phyloP scores from a whole-genome alignment of 2,797 vertebrate genomes.

The Pantherophis alleghaniensis region DNA sequence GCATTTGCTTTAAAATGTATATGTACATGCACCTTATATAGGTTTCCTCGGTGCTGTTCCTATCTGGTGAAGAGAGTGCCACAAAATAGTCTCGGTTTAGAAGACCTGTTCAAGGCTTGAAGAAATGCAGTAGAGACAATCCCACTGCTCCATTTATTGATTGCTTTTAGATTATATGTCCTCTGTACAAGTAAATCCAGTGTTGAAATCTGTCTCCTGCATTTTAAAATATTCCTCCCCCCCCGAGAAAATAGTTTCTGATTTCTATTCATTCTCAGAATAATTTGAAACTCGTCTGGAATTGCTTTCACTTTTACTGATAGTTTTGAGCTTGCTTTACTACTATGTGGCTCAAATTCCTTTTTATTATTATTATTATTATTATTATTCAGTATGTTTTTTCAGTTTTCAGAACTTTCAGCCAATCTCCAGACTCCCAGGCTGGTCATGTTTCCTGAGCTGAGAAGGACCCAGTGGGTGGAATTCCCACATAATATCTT shows the following conservation, averaged over 20 bases:
- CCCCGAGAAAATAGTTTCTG: neutral
- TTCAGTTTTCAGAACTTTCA: neutral
- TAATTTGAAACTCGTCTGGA: neutral
- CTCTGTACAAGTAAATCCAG: neutral
- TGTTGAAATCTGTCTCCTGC: neutral
- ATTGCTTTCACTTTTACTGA: neutral
- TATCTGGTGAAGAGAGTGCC: neutral
- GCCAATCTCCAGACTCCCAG: neutral
- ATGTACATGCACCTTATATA: neutral
- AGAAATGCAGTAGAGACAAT: neutral
- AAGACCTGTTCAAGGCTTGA: neutral
- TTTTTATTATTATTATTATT: neutral
- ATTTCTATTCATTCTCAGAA: neutral
- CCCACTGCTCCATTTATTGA: neutral
- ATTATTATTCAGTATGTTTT: neutral
- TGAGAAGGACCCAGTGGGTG: neutral
- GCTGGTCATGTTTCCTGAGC: neutral
- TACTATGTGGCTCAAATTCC: neutral
- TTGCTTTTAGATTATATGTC: neutral
- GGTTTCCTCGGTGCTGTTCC: neutral
- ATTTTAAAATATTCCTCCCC: neutral
- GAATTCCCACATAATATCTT: neutral
- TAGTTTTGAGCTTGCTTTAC: neutral
- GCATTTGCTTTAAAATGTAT: neutral
- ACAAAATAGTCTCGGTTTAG: neutral